A percentile compares a stretch with the other conserved stretches of the same genome.
phyloP scores from a whole-genome alignment of 2,797 vertebrate species.

The Gadopsis marmoratus region DNA sequence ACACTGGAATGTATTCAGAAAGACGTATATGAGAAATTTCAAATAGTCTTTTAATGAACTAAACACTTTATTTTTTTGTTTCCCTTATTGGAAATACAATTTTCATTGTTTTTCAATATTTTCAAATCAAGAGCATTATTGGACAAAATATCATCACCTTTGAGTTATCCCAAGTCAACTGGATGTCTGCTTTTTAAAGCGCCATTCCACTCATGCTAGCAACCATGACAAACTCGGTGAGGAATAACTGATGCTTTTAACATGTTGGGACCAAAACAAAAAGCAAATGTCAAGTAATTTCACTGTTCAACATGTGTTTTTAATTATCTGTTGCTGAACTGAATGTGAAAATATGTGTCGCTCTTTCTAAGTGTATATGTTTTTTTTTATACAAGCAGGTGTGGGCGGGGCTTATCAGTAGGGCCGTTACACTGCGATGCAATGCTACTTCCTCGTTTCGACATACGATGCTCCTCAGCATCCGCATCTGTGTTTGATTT shows the following conservation, averaged over 20 bases:
- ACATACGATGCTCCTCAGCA: constrained; percentile 67
- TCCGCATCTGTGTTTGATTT: constrained; percentile 71
- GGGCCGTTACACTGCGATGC: constrained; percentile 63
- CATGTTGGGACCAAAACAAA: constrained; percentile 75
- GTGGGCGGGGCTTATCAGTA: constrained; percentile 58
- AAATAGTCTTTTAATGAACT: constrained; percentile 56
- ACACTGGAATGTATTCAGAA: constrained; percentile 80
- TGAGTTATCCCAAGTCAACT: constrained; percentile 36
- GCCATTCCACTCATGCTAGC: constrained; percentile 14
- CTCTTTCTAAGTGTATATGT: constrained; percentile 56
- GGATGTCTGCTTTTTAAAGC: constrained; percentile 42
- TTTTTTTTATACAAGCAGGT: constrained; percentile 69
- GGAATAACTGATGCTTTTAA: constrained; percentile 67
- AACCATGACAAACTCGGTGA: constrained; percentile 36
- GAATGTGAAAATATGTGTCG: constrained; percentile 73
- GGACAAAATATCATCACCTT: constrained; percentile 33
- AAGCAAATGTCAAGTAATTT: constrained; percentile 42
- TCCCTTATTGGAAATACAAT: constrained; percentile 46
- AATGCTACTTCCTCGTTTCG: constrained; percentile 63
- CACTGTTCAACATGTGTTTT: constrained; percentile 63
- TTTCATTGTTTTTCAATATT: constrained; percentile 22
- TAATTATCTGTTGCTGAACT: constrained; percentile 68
- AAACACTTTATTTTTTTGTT: constrained; percentile 51
- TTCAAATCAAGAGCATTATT: constrained; percentile 55
- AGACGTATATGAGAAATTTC: constrained; percentile 36